A percentile compares a stretch with the other conserved stretches of the same genome.
Conservation (phyloP, 2,113 vertebrate genomes). For the Phylloscopus trochilus region DNA sequence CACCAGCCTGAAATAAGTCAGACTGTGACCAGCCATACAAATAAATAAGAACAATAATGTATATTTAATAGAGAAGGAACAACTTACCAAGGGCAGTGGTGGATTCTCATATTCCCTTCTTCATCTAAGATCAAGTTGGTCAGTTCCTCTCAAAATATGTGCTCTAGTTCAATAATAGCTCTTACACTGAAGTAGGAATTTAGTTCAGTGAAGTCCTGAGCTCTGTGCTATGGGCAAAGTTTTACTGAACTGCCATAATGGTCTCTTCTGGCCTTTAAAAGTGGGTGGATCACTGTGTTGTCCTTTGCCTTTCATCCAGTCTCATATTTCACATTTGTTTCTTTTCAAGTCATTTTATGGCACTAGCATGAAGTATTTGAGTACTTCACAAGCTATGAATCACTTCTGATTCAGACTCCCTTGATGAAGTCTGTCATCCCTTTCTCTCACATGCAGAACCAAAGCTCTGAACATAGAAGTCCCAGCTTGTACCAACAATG, state of each 20-base stretch:
- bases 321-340: not conserved
- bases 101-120: not conserved
- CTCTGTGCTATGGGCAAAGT: not conserved
- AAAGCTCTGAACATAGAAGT: not conserved
- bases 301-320: not conserved
- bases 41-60: not conserved
- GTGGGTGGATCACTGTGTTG: not conserved
- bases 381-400: constrained; percentile 14
- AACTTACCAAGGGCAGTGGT: not conserved
- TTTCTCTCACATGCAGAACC: not conserved
- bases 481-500: not conserved
- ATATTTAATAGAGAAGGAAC: not conserved
- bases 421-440: not conserved
- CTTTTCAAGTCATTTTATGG: constrained; percentile 6
- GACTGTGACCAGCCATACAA: not conserved
- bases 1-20: not conserved
- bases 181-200: not conserved
- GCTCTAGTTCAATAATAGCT: not conserved
- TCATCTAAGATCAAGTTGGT: not conserved
- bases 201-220: not conserved
- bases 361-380: not conserved
- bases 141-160: not conserved
- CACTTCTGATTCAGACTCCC: constrained; percentile 14
- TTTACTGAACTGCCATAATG: not conserved
- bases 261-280: not conserved